Evolutionary conservation across 2,113 vertebrate species (phyloP), one percentile per base, ranked within the genome.

Genomic region (Corythaeola cristata): DNA sequence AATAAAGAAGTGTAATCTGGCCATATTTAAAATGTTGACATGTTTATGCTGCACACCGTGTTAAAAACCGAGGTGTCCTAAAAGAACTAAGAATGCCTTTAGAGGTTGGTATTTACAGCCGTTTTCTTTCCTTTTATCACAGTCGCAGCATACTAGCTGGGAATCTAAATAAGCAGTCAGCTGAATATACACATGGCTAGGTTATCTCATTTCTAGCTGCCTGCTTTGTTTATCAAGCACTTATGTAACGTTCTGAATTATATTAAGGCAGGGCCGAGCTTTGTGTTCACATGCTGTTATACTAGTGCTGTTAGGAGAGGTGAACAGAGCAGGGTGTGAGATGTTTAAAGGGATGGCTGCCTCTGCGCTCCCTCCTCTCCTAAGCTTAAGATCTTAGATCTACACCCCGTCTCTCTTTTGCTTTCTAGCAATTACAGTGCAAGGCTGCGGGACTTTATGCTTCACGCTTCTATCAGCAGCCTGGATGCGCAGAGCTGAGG

Each of bases 171-270:
- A 64, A 84, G 69, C 35, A 92, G 90, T 92, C 90, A 90, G 84
- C 90, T 96, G 94, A 95, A 95, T 53, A 87, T 89, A 87, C 86
- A 82, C 91, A 87, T 50, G 85, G 92, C 77, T 49, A 84, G 47
- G 69, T 95, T 97, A 91, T 97, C 94, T 97, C 84, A 68, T 85
- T 91, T 84, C 58, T 78, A 93, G 86, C 86, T 94, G 92, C 91
- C 92, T 91, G 89, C 91, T 92, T 92, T 94, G 94, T 97, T 97
- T 96, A 92, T 95, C 92, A 62, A 95, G 86, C 90, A 92, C 88
- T 97, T 95, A 89, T 69, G 89, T 93, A 94, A 93, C 2, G 0
- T 62, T 83, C 72, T 14, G 3, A 90, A 93, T 94, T 91, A 39
- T 20, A 90, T 83, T 72, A 90, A 80, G 76, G 95, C 76, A 87